phyloP scores from a whole-genome alignment of 1,140 invertebrate species.

The Aradophagus sp. region DNA sequence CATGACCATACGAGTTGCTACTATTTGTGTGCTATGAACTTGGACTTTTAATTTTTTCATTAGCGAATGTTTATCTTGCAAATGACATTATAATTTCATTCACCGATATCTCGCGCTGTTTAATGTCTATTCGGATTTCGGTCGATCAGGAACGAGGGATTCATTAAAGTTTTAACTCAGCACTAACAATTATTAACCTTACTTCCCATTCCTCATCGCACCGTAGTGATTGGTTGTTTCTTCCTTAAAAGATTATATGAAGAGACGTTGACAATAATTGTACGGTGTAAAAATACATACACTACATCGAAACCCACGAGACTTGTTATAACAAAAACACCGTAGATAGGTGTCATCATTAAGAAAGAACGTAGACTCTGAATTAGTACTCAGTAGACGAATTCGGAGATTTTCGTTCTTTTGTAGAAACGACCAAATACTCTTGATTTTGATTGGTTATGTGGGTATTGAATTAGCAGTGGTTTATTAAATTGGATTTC shows the following conservation, averaged over 20 bases:
- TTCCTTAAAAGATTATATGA: no score
- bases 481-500: conserved; percentile 5
- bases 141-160: conserved; percentile 52
- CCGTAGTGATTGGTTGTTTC: conserved; percentile 40
- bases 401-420: no score
- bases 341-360: no score
- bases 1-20: conserved; percentile 36
- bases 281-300: not conserved
- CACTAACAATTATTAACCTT: conserved; percentile 33
- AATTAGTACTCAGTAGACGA: no score
- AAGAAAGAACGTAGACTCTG: no score
- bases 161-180: conserved; percentile 29
- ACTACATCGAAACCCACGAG: not conserved
- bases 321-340: no score
- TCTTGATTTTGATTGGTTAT: not conserved
- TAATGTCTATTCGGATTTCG: no score
- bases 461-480: conserved; percentile 11
- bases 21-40: conserved; percentile 36
- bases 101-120: no score
- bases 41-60: conserved; percentile 24
- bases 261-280: no score
- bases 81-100: no score
- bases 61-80: conserved; percentile 19
- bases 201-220: conserved; percentile 11
- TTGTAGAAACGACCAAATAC: no score